Conservation (phyloP, 2,113 vertebrate genomes). For the Pycnonotus jocosus region DNA sequence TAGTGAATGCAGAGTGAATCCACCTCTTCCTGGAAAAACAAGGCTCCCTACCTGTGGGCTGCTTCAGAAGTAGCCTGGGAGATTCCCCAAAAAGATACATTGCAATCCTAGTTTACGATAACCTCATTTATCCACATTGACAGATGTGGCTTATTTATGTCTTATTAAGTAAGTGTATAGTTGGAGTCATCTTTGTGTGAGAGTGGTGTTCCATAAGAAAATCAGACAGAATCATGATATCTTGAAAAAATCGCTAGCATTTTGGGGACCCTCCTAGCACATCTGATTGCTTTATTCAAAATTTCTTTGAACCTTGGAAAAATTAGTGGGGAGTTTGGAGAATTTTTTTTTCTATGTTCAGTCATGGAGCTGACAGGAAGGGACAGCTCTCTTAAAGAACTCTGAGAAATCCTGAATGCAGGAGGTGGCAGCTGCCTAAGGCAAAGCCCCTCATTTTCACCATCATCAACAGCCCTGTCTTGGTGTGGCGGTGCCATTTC, state of each 20-base stretch:
- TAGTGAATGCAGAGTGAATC: background rate
- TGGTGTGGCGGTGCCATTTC: background rate
- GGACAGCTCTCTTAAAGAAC: background rate
- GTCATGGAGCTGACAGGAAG: background rate
- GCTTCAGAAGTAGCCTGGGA: background rate
- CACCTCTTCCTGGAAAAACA: background rate
- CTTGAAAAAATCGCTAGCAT: rapidly evolving
- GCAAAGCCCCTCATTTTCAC: background rate
- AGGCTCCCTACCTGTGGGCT: background rate
- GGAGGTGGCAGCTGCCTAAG: background rate
- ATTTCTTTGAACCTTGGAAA: background rate
- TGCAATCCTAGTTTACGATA: background rate
- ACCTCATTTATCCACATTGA: background rate
- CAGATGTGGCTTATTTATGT: background rate
- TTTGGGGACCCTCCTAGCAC: background rate
- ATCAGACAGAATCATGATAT: background rate
- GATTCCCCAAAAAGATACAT: background rate
- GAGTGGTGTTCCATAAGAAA: background rate
- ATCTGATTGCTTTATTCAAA: background rate
- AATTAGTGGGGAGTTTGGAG: background rate
- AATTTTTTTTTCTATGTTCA: background rate
- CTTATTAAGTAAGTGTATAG: background rate
- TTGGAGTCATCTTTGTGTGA: background rate
- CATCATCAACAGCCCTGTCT: rapidly evolving
- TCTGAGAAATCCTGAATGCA: background rate